These are phyloP conservation scores for Pandemis corylana DNA, from an alignment of 2,888 invertebrate genomes.

Conservation along the genomic window DNA sequence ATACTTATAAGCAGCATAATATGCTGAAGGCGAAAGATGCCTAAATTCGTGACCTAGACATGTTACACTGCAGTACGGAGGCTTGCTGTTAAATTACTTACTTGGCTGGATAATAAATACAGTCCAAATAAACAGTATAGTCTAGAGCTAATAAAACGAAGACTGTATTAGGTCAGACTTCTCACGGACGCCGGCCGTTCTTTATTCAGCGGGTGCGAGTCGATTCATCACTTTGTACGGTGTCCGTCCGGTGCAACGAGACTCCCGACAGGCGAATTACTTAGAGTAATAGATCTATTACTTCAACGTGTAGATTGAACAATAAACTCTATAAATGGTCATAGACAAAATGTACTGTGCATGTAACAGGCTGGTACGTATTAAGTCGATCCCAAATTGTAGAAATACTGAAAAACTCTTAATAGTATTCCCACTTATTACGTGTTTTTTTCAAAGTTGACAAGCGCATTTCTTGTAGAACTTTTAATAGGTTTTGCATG, in stretches of 20 bases:
- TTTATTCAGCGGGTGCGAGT: constrained; percentile 57
- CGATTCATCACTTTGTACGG: constrained; percentile 67
- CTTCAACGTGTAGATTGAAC: constrained; percentile 22
- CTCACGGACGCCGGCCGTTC: constrained; percentile 58
- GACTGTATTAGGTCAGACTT: constrained; percentile 9
- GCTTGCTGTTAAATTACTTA: neutral
- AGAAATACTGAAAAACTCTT: neutral
- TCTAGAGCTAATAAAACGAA: neutral
- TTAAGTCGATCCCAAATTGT: neutral
- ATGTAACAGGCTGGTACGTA: neutral
- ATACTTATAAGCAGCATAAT: too few relatives aligned
- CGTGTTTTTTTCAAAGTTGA: too few relatives aligned
- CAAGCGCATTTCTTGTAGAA: too few relatives aligned
- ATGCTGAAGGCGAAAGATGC: too few relatives aligned
- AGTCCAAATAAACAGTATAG: neutral
- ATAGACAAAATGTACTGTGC: neutral
- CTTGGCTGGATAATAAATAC: neutral
- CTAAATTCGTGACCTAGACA: too few relatives aligned
- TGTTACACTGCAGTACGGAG: neutral
- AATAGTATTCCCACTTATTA: too few relatives aligned
- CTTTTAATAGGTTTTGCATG: too few relatives aligned
- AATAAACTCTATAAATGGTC: neutral
- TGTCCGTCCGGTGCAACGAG: constrained; percentile 19
- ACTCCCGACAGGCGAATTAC: constrained; percentile 17
- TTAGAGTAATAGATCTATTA: constrained; percentile 25